Base-by-base conservation (phyloP, 2,888 invertebrate genomes). In the Papilio demoleus region DNA sequence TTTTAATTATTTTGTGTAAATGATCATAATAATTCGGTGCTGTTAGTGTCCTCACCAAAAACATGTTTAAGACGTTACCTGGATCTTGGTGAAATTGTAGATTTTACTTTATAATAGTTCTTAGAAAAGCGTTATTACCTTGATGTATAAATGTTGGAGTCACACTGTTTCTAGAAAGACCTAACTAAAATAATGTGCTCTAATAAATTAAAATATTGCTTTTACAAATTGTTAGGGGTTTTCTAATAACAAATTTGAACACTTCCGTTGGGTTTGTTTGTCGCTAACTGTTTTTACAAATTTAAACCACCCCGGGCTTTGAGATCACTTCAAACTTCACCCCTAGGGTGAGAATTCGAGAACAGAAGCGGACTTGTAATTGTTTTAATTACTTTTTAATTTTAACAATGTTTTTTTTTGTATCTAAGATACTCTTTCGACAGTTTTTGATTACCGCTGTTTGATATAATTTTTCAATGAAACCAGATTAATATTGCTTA, bases 231-330 rank as follows among this genome's bases (percentile, higher is more conserved):
- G 60, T 60, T 63, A 68, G 58, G 42, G 56, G 50, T 53, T 19
- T 14, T 56, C 58, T 67, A 67, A 72, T 66, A 70, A 70, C 69
- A 67, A 73, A 74, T 70, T 73, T 68, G 72, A 76, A 75, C 73
- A 75, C 73, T 75, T 73, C 60, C 47, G 31, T 38, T 60, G 31
- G 64, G 65, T 50, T 64, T 68, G 59, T 63, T 63, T 45, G 63
- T 24, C 40, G 59, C 64, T 64, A 68, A 68, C 58, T 68, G 68
- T 65, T 68, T 68, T 68, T 59, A 68, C 65, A 50, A 68, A 64
- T 68, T 64, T 17, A 59, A 50, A 65, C 31, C 45, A 59, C 64
- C 40, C 45, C 36, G 27, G 67, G 62, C 31, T 19, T 24, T 17
- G 60, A 17, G 9, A 67, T 65, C 67, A 45, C 56, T 67, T 60